Evolutionary conservation across 1,140 invertebrate genomes (phyloP), one percentile per base, ranked within the genome.

Genomic region (Rhopalosiphum padi): DNA sequence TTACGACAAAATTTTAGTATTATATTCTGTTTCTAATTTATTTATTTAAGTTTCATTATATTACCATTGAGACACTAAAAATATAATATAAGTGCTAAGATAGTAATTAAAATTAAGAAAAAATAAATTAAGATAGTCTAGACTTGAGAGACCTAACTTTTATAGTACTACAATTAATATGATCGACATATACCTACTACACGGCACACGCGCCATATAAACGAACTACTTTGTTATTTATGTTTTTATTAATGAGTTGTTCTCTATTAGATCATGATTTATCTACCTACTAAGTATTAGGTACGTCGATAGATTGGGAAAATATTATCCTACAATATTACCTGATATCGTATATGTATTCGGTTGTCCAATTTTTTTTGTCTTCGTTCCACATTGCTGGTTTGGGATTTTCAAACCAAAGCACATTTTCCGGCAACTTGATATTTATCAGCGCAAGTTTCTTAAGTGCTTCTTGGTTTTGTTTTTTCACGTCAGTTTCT

Each of bases 371-470:
- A 21, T 95, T 95, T 83, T 95, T 95, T 90, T 94, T 94, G 2
- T 96, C 94, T 22, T 91, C 96, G 94, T 97, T 96, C 98, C 98
- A 98, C 93, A 97, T 96, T 30, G 97, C 97, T 8, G 98, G 96
- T 23, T 97, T 96, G 0, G 98, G 98, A 3, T 97, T 97, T 94
- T 98, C 98, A 60, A 98, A 97, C 97, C 97, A 98, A 93, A 98
- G 96, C 18, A 98, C 96, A 11, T 96, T 96, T 30, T 97, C 96
- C 0, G 97, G 97, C 37, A 98, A 95, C 46, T 97, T 97, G 94
- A 94, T 94, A 23, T 37, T 89, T 68, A 94, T 82, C 11, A 94
- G 9, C 11, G 87, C 60, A 4, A 94, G 86, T 51, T 48, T 94
- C 1, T 86, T 48, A 15, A 94, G 94, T 6, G 91, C 46, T 51